Evolutionary conservation across 2,888 invertebrate genomes (phyloP).

Genomic region (Seira sanloemensis): DNA sequence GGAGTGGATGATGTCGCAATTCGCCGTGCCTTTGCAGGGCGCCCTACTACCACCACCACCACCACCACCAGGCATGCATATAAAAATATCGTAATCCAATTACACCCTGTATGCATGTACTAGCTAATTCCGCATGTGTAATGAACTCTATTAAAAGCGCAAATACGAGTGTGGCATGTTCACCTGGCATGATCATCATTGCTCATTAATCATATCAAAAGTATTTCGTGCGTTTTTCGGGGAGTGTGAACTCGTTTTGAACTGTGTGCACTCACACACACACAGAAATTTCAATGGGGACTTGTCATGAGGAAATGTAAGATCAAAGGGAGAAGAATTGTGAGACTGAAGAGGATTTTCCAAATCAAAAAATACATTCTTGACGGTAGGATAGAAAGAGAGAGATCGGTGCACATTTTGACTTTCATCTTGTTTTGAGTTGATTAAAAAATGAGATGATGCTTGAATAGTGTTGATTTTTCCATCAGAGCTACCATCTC

Average conservation of each 20-base stretch:
- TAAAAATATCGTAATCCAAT: slow-evolving; percentile 10
- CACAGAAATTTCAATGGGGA: not conserved
- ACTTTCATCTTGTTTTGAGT: slow-evolving; percentile 3
- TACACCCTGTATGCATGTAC: not conserved
- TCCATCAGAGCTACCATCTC: slow-evolving; percentile 8
- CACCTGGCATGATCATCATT: not conserved
- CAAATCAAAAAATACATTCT: not conserved
- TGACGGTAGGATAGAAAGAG: no score
- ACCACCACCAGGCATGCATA: not conserved
- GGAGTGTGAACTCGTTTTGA: not conserved
- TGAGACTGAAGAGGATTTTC: not conserved
- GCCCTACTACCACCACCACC: not conserved
- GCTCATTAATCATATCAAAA: not conserved
- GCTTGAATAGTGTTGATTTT: slow-evolving; percentile 3
- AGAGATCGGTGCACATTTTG: not conserved
- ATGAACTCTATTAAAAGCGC: not conserved
- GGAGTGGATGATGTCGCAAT: not conserved
- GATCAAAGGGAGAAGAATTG: no score
- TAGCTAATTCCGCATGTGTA: not conserved
- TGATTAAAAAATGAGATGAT: slow-evolving; percentile 12
- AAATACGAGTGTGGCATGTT: not conserved
- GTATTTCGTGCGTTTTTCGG: not conserved
- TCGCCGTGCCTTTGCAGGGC: not conserved
- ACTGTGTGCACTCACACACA: not conserved
- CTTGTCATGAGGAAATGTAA: not conserved